Evolutionary conservation across 1,140 invertebrate genomes (phyloP), one percentile per base, ranked within the genome.

Genomic region (Notospermus geniculatus): DNA sequence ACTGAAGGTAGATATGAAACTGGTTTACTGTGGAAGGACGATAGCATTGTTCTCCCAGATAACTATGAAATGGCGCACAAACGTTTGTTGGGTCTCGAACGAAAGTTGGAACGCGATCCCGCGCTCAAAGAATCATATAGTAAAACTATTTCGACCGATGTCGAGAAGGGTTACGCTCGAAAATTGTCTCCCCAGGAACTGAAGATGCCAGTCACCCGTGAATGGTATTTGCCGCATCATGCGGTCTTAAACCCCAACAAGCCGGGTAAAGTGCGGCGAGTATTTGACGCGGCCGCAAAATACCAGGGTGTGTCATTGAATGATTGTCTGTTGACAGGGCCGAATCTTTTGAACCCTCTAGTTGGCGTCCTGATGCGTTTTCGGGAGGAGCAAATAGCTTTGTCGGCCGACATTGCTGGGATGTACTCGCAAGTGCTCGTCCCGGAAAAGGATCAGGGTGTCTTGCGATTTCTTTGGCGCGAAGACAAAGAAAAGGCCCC

Each of bases 321-420:
- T 55, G 54, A 70, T 15, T 23, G 45, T 11, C 39, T 76, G 17
- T 45, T 69, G 0, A 23, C 60, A 7, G 74, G 76, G 11, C 80
- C 82, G 9, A 73, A 74, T 57, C 55, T 84, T 0, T 80, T 82
- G 64, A 72, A 56, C 52, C 39, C 19, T 32, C 46, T 74, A 15
- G 43, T 69, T 17, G 70, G 63, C 27, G 65, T 72, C 4, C 63
- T 73, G n/a, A 30, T 66, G 0, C 53, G 61, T 15, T 72, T 72
- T 54, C 53, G 71, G 7, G n/a, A 63, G 53, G 59, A 67, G 29
- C 56, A 39, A 15, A 58, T 73, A 11, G 70, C 70, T 15, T 15
- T 71, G 1, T 57, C 63, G 22, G 52, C 55, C 22, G 59, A 66
- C 60, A 66, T 70, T 2, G 43, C 65, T 17, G 32, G 30, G 32